Evolutionary conservation across 2,797 vertebrate genomes (phyloP), one percentile per base, ranked within the genome.

Genomic region (Lepus townsendii): DNA sequence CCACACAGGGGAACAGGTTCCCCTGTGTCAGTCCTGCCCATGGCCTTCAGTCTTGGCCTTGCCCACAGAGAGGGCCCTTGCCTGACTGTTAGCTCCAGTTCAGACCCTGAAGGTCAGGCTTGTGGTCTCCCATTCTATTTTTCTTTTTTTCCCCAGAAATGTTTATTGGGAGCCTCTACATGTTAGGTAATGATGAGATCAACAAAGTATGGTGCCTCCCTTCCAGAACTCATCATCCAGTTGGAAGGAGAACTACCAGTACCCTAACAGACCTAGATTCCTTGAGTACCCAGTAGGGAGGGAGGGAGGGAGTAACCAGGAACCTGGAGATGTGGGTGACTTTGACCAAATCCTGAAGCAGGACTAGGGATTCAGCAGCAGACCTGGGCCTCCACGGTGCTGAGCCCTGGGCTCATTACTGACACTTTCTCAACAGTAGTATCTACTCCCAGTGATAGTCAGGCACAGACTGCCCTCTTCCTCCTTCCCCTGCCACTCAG

Each of bases 181-280:
- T 88, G 24, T 65, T 57, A 83, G 20, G 9, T n/a, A 52, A 54
- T 10, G 32, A 60, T 22, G 65, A 94, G 16, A 75, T 57, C 89
- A 77, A 76, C n/a, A 68, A 54, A 35, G 4, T 79, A 47, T 24
- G 5, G 30, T 47, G 19, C 24, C 2, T 80, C 63, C 17, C 52
- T 16, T 96, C 24, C 68, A 78, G 83, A 88, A 66, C 72, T 85
- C 62, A 69, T 26, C 30, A n/a, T 90, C 69, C 69, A 47, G 26
- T 30, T 79, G 71, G 35, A 50, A 91, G 91, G 26, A 87, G 54
- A 72, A 35, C 80, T 8, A 7, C 83, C 60, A 57, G 63, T 69
- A 27, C 4, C 47, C 71, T 84, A 38, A 24, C 7, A 38, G 24
- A 78, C 16, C 57, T 26, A 16, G 24, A 65, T 35, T 77, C 30